A percentile compares a stretch with the other conserved stretches of the same genome.
These are phyloP conservation scores for Aphaenogaster ashmeadi DNA, from an alignment of 1,140 invertebrate species.

Conservation along the genomic window DNA sequence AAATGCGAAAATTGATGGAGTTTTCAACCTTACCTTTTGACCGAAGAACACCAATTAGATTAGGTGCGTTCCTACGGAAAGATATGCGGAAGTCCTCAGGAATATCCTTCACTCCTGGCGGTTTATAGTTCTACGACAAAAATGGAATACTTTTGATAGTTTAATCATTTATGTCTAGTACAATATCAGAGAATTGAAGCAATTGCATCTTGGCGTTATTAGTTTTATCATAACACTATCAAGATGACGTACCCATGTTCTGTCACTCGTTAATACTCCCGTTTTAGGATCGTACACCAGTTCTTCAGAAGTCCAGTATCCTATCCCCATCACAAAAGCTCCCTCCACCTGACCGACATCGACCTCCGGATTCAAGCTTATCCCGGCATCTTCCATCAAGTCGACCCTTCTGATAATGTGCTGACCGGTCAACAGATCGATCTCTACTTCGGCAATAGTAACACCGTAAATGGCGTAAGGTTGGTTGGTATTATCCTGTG, in stretches of 20 bases:
- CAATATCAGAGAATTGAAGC: background rate
- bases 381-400: slow-evolving; percentile 92
- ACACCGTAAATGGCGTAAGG: slow-evolving; percentile 90
- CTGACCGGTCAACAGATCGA: slow-evolving; percentile 93
- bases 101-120: slow-evolving; percentile 94
- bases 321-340: slow-evolving; percentile 95
- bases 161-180: background rate
- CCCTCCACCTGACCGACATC: slow-evolving; percentile 97
- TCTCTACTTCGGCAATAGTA: slow-evolving; percentile 90
- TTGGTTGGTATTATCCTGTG: slow-evolving; percentile 86
- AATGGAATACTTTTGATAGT: background rate
- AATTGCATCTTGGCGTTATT: background rate
- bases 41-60: slow-evolving; percentile 91
- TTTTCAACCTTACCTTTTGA: slow-evolving; percentile 91
- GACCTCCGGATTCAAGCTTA: slow-evolving; percentile 92
- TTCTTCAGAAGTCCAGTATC: slow-evolving; percentile 93
- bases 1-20: background rate
- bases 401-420: slow-evolving; percentile 90
- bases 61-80: slow-evolving; percentile 91
- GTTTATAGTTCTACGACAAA: slow-evolving; percentile 91
- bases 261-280: slow-evolving; percentile 91
- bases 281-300: slow-evolving; percentile 90
- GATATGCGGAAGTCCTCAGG: slow-evolving; percentile 94
- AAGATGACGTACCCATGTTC: slow-evolving; percentile 91
- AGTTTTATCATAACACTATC: background rate